Base-by-base conservation (phyloP, 2,888 invertebrate genomes). In the Campaea margaritaria region DNA sequence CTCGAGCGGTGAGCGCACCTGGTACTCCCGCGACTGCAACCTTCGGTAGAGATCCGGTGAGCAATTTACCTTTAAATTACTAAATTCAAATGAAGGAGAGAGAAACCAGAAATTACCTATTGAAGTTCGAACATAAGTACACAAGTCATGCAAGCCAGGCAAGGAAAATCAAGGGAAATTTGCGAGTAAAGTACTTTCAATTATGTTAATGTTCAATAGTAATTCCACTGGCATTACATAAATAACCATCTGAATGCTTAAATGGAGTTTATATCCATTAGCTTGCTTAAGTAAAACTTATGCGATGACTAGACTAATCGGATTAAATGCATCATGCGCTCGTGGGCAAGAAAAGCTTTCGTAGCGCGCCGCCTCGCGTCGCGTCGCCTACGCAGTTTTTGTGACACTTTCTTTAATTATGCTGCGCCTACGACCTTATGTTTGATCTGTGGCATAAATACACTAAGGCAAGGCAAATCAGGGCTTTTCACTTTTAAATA, bases 1-100 rank as follows among this genome's bases (percentile, higher is more conserved):
- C 85, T 61, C 87, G 93, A 77, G 87, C 93, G 58, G 86, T 91
- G 62, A 93, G 93, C 75, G 92, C 93, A 38, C 93, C 93, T 11
- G 86, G 87, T 57, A 87, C 91, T 44, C 90, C 92, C 14, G 87
- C 85, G n/a, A 74, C 83, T 38, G 73, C 82, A 3, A 75, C 82
- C 46, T 86, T 85, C 72, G 73, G 76, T 42, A 85, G 89, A 73
- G 89, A 90, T 65, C 85, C 87, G 77, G 91, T 92, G 73, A 69
- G 79, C 75, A 68, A 14, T 12, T 38, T 42, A 39, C 38, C 13
- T 54, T 65, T 55, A 49, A 41, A 64, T 59, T 50, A 51, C 51
- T 58, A 57, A 54, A 58, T 55, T 46, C 21, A 42, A 28, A 51
- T 53, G 53, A 52, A 36, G 43, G 49, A 39, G 48, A 57, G 41